A percentile compares a stretch with the other conserved stretches of the same genome.
Conservation (phyloP, 2,113 vertebrate genomes). For the Lota lota region DNA sequence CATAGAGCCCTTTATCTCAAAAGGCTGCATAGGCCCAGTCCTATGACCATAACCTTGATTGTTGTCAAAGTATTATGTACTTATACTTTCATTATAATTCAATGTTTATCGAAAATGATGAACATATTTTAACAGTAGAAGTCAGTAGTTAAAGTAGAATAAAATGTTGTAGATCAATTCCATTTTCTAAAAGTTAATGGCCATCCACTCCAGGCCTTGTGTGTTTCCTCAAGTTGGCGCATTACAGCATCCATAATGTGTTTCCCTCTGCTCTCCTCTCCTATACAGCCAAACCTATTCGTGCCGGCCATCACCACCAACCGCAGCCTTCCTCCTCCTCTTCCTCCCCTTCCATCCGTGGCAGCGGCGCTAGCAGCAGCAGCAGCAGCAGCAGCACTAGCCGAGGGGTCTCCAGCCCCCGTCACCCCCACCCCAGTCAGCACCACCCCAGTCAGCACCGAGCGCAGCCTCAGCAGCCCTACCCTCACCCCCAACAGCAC, state of each 20-base stretch:
- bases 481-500: constrained; percentile 20
- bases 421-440: not conserved
- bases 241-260: not conserved
- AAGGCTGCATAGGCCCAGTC: too few species aligned
- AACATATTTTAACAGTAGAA: too few species aligned
- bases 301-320: constrained; percentile 75
- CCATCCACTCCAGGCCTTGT: too few species aligned
- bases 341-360: constrained; percentile 67
- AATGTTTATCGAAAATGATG: too few species aligned
- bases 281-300: constrained; percentile 84
- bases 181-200: too few species aligned
- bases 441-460: not conserved
- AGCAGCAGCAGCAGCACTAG: constrained; percentile 13
- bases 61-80: too few species aligned
- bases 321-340: constrained; percentile 67
- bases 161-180: too few species aligned
- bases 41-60: too few species aligned
- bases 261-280: not conserved
- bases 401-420: not conserved
- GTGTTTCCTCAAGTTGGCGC: too few species aligned
- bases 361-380: constrained; percentile 76
- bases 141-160: too few species aligned
- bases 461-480: constrained; percentile 12
- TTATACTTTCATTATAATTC: too few species aligned
- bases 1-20: too few species aligned